Percentiles rank a stretch among this genome's conserved stretches.
These are phyloP conservation scores for Periphyllus acericola DNA, from an alignment of 2,888 invertebrate genomes.

Conservation along the genomic window DNA sequence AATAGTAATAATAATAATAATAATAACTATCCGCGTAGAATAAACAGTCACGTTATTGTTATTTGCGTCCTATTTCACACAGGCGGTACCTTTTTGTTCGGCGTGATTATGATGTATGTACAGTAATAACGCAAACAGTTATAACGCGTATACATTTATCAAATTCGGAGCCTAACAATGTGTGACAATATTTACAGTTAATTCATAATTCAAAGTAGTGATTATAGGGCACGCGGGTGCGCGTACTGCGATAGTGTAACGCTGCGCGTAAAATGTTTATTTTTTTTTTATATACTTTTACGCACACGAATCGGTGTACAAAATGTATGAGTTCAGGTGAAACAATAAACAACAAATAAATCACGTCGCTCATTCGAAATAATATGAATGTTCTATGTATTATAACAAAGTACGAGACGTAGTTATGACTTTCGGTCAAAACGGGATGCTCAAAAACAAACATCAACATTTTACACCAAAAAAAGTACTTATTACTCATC, in stretches of 20 bases:
- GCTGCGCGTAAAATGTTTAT: background rate
- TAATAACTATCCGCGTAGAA: background rate
- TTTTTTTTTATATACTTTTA: background rate
- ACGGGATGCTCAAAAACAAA: too few relatives aligned
- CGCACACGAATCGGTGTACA: background rate
- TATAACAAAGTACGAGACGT: too few relatives aligned
- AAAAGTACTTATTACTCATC: too few relatives aligned
- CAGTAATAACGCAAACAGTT: constrained; percentile 27
- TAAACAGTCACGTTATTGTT: background rate
- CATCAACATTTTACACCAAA: too few relatives aligned
- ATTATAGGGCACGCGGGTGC: background rate
- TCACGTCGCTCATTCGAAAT: too few relatives aligned
- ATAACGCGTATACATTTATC: background rate
- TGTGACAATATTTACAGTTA: constrained; percentile 31
- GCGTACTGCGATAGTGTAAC: background rate
- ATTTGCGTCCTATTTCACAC: constrained; percentile 1
- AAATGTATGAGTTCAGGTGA: background rate
- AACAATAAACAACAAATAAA: background rate
- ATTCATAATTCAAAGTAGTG: constrained; percentile 1
- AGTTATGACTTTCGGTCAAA: too few relatives aligned
- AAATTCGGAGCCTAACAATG: background rate
- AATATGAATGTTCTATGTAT: too few relatives aligned
- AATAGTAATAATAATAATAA: background rate
- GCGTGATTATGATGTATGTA: background rate
- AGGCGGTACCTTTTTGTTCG: background rate